Evolutionary conservation across 2,113 vertebrate species (phyloP).

Genomic region (Andinoacara biseriatus): DNA sequence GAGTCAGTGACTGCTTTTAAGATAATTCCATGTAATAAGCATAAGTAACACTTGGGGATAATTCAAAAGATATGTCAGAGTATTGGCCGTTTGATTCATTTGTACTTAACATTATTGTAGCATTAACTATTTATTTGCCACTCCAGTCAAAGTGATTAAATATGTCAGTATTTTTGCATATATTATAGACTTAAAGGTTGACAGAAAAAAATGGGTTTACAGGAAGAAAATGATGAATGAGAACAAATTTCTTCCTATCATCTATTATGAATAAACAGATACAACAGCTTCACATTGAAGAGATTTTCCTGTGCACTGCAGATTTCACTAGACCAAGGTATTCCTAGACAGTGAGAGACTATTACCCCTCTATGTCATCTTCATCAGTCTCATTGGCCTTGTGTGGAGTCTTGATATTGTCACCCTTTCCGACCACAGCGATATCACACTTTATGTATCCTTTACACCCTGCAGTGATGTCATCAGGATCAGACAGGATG

Average conservation of each 20-base stretch:
- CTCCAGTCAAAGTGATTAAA: too few relatives aligned
- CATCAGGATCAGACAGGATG: constrained; percentile 90
- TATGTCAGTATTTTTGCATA: too few relatives aligned
- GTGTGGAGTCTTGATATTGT: constrained; percentile 96
- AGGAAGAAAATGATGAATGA: too few relatives aligned
- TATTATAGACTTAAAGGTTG: too few relatives aligned
- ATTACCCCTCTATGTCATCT: constrained; percentile 94
- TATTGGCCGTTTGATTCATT: too few relatives aligned
- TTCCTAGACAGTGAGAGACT: neutral
- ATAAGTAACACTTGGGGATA: neutral
- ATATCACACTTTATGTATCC: constrained; percentile 96
- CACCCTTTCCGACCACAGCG: constrained; percentile 93
- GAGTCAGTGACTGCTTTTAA: neutral
- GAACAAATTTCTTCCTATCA: too few relatives aligned
- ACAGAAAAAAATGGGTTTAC: too few relatives aligned
- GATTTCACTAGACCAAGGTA: neutral
- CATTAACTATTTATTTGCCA: too few relatives aligned
- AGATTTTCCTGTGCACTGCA: neutral
- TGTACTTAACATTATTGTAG: too few relatives aligned
- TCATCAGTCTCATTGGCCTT: constrained; percentile 94
- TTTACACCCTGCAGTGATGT: constrained; percentile 92
- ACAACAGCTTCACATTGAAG: neutral
- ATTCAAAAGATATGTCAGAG: neutral
- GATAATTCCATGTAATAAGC: neutral
- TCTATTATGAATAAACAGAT: neutral